Evolutionary conservation across 2,113 vertebrate genomes (phyloP).

Genomic region (Cyprinodon tularosa): DNA sequence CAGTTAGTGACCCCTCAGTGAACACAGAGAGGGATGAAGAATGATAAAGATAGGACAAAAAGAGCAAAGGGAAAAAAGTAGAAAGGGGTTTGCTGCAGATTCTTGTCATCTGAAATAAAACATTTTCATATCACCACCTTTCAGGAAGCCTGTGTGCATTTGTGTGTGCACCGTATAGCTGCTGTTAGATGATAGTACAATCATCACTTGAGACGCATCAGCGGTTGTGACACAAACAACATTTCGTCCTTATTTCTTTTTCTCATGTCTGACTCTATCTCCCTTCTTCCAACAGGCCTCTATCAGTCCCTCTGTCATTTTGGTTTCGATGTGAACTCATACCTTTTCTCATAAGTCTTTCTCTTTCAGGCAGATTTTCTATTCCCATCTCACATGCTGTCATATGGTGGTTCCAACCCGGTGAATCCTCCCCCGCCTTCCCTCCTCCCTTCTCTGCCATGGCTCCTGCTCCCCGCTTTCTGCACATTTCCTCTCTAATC

Average conservation of each 20-base stretch:
- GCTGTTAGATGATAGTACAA: constrained; percentile 61
- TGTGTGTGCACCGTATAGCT: constrained; percentile 36
- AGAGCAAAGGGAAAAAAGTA: constrained; percentile 5
- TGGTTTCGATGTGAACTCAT: constrained; percentile 38
- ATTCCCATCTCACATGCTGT: constrained; percentile 64
- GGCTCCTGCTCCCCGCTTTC: constrained; percentile 52
- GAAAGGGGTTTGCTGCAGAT: constrained; percentile 28
- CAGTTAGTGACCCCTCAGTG: constrained; percentile 76
- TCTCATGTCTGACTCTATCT: constrained; percentile 69
- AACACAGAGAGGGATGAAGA: constrained; percentile 58
- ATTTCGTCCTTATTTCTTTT: constrained; percentile 50
- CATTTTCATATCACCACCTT: constrained; percentile 55
- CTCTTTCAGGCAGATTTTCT: constrained; percentile 45
- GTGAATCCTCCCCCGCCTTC: constrained; percentile 31
- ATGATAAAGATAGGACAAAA: constrained; percentile 35
- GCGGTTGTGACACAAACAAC: constrained; percentile 61
- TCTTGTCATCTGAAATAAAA: constrained; percentile 57
- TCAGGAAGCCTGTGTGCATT: constrained; percentile 21
- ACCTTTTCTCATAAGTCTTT: constrained; percentile 43
- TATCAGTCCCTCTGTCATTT: constrained; percentile 57
- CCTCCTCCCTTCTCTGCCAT: constrained; percentile 49
- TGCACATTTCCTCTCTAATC: constrained; percentile 60
- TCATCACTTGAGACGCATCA: constrained; percentile 65
- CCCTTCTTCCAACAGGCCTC: constrained; percentile 47
- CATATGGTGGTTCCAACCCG: constrained; percentile 59